These are phyloP conservation scores for Xiphydria camelus DNA, from an alignment of 2,888 invertebrate genomes.

Conservation along the genomic window DNA sequence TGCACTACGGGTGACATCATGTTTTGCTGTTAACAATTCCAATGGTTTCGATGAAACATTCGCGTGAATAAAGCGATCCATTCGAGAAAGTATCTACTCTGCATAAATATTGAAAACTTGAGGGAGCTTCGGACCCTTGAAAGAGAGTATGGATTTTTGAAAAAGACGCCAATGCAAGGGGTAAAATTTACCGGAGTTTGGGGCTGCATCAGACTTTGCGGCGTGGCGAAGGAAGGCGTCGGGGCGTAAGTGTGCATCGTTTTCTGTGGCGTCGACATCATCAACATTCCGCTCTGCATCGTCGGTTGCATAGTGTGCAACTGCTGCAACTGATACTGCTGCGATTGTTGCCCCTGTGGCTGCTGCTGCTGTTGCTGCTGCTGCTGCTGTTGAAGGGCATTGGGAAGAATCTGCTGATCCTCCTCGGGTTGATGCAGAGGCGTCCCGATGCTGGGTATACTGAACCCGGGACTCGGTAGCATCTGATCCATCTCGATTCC, in stretches of 20 bases:
- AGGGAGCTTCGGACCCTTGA: too few species aligned
- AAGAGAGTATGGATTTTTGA: too few species aligned
- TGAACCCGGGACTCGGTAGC: conserved; percentile 86
- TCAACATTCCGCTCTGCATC: conserved; percentile 65
- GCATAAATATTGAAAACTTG: too few species aligned
- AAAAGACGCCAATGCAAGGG: too few species aligned
- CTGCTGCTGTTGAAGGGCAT: conserved; percentile 76
- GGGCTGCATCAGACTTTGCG: conserved; percentile 86
- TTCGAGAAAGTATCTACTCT: too few species aligned
- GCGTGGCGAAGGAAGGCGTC: conserved; percentile 74
- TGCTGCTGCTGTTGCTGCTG: conserved; percentile 61
- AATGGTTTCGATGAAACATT: conserved; percentile 1
- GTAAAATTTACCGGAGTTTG: conserved; percentile 76
- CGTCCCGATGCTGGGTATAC: conserved; percentile 88
- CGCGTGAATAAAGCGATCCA: too few species aligned
- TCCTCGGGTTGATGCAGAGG: conserved; percentile 89
- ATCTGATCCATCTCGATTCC: conserved; percentile 82
- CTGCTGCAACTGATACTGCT: conserved; percentile 59
- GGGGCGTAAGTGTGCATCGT: conserved; percentile 76
- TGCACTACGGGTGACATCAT: conserved; percentile 83
- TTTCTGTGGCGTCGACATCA: conserved; percentile 72
- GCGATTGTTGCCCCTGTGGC: conserved; percentile 69
- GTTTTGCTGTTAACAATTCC: conserved; percentile 68
- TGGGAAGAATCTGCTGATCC: conserved; percentile 86
- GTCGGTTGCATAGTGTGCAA: conserved; percentile 64